These are phyloP conservation scores for Parnassius glacialis DNA, from an alignment of 2,888 invertebrate species.

Conservation along the genomic window DNA sequence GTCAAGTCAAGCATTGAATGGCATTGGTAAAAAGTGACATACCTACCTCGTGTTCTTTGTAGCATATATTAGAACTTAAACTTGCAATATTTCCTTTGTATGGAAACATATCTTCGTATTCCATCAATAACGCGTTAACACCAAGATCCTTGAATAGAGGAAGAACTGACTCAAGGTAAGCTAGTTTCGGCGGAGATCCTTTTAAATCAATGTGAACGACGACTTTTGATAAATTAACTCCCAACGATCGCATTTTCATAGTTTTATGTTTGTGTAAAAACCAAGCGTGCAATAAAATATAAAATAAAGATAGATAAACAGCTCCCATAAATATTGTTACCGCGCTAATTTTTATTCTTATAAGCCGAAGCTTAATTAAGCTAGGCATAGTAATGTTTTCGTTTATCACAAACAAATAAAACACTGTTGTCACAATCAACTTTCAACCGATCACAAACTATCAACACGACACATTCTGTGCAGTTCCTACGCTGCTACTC, in stretches of 20 bases:
- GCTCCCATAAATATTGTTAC: constrained; percentile 14
- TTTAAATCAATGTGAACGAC: constrained; percentile 92
- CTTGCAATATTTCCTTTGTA: constrained; percentile 82
- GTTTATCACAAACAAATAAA: neutral
- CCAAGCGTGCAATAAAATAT: constrained; percentile 22
- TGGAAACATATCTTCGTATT: constrained; percentile 95
- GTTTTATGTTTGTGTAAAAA: constrained; percentile 10
- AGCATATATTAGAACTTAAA: constrained; percentile 84
- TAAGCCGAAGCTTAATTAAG: neutral
- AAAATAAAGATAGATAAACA: constrained; percentile 18
- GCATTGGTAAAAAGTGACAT: constrained; percentile 21
- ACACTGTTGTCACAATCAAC: neutral
- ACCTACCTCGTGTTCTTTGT: constrained; percentile 71
- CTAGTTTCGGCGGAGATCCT: constrained; percentile 88
- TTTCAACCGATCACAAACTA: neutral
- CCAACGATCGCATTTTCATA: neutral
- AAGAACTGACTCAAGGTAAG: constrained; percentile 82
- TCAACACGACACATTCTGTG: constrained; percentile 15
- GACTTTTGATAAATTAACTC: constrained; percentile 63
- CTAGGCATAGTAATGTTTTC: no score
- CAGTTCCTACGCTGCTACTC: constrained; percentile 10
- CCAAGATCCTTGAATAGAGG: constrained; percentile 82
- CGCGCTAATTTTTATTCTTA: constrained; percentile 17
- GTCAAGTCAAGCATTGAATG: no score
- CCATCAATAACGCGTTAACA: constrained; percentile 89